Base-by-base conservation (phyloP, 2,113 vertebrate genomes). In the Ibidorhyncha struthersii region DNA sequence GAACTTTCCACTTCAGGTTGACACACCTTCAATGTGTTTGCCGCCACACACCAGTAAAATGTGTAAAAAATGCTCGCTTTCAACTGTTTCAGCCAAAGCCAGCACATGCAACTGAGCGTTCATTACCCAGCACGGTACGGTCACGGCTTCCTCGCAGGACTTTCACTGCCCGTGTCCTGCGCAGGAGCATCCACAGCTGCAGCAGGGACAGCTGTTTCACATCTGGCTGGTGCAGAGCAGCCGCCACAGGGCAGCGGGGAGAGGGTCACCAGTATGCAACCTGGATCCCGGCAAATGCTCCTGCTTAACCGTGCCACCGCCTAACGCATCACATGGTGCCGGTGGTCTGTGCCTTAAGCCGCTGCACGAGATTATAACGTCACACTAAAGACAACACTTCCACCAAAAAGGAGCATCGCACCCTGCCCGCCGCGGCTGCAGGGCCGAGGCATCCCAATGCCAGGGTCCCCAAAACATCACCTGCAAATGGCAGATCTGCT, bases 251-350 rank as follows among this genome's bases (percentile, higher is more conserved):
- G 45, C 45, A 45, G 45, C 18, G 18, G 18, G 45, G 7, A 45
- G 45, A 18, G 18, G n/a, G 14, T 27, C 12, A 12, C 4, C 10
- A 6, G 12, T 0, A 25, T 5, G 11, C 11, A 11, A 13, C 21
- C 58, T 2, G 6, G 19, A 30, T 43, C 21, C 34, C 30, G 4
- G 55, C 1, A 16, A 18, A 43, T 0, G 74, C 32, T 45, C 23
- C 69, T 6, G 5, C 30, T 13, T 3, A 29, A 22, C 40, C 1
- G 5, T 19, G 1, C 1, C 29, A 10, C 5, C 38, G 2, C 1
- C 7, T 4, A 21, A 9, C 0, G 7, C 12, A 0, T 4, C 47
- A 9, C 45, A 3, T 20, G 3, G 11, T 0, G 10, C 26, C 9
- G n/a, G 43, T 1, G 40, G 32, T 25, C 53, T 3, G 13, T 4